Conservation (phyloP, 1,140 invertebrate genomes). For the Pantala flavescens region DNA sequence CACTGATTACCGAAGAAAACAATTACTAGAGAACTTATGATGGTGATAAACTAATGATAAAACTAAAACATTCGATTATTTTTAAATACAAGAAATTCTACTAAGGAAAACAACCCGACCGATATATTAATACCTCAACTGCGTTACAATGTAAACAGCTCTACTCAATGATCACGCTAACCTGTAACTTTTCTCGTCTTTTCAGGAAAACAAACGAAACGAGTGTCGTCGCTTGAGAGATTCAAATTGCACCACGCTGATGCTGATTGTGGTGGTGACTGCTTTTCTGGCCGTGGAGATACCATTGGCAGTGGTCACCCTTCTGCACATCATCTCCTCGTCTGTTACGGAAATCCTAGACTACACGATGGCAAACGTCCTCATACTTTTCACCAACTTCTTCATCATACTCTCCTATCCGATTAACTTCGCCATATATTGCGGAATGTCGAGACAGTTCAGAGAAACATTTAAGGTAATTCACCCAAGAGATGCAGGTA, state of each 20-base stretch:
- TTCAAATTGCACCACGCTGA: conserved; percentile 84
- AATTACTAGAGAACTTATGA: no score
- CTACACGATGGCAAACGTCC: conserved; percentile 68
- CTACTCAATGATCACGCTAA: no score
- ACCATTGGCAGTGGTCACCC: conserved; percentile 76
- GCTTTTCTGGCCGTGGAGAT: conserved; percentile 86
- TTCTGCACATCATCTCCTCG: conserved; percentile 70
- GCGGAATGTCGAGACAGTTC: conserved; percentile 88
- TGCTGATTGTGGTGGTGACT: conserved; percentile 90
- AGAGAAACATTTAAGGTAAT: conserved; percentile 76
- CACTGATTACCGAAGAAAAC: no score
- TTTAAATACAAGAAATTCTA: no score
- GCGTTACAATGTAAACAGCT: no score
- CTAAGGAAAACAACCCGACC: no score
- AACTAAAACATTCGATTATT: no score
- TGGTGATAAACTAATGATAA: no score
- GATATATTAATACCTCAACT: no score
- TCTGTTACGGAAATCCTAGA: conserved; percentile 56
- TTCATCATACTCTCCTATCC: conserved; percentile 85
- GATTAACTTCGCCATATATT: conserved; percentile 92
- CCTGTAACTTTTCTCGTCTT: no score
- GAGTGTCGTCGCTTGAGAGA: conserved; percentile 75
- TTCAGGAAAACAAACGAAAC: conserved; percentile 61
- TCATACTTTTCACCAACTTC: conserved; percentile 81
- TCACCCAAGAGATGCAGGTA: no score